Percentiles rank a stretch among this genome's conserved stretches.
These are phyloP conservation scores for Chroicocephalus ridibundus DNA, from an alignment of 2,113 vertebrate genomes.

Conservation along the genomic window DNA sequence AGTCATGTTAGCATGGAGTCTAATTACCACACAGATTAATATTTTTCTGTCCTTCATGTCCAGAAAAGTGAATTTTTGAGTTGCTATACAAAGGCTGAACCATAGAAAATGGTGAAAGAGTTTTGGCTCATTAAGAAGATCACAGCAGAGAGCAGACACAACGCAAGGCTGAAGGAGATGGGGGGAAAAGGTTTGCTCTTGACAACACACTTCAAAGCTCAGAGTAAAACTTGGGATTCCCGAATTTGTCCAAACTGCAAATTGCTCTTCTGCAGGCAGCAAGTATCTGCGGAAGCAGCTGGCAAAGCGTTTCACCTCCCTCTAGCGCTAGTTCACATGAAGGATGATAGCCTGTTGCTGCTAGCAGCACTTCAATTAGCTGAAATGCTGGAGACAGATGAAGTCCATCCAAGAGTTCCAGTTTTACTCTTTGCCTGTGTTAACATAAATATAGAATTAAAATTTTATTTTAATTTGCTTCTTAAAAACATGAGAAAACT, in stretches of 20 bases:
- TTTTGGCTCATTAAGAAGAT: background rate
- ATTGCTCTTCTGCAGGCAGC: background rate
- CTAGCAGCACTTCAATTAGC: background rate
- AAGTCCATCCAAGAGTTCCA: background rate
- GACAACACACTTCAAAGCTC: background rate
- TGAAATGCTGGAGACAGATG: background rate
- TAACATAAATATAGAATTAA: background rate
- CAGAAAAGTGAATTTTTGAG: background rate
- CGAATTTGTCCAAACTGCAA: background rate
- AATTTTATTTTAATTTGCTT: background rate
- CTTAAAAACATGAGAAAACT: background rate
- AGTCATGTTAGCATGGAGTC: background rate
- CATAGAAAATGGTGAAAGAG: background rate
- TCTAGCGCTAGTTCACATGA: accelerated
- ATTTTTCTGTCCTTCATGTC: background rate
- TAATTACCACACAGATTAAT: background rate
- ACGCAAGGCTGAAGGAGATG: background rate
- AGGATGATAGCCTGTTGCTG: background rate
- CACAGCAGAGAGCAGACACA: background rate
- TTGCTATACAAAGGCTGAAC: background rate
- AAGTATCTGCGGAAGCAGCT: background rate
- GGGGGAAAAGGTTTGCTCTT: background rate
- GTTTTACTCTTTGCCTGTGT: background rate
- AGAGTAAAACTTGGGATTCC: background rate
- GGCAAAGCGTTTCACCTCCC: background rate